Base-by-base conservation (phyloP, 1,140 invertebrate genomes). In the Listronotus oregonensis region DNA sequence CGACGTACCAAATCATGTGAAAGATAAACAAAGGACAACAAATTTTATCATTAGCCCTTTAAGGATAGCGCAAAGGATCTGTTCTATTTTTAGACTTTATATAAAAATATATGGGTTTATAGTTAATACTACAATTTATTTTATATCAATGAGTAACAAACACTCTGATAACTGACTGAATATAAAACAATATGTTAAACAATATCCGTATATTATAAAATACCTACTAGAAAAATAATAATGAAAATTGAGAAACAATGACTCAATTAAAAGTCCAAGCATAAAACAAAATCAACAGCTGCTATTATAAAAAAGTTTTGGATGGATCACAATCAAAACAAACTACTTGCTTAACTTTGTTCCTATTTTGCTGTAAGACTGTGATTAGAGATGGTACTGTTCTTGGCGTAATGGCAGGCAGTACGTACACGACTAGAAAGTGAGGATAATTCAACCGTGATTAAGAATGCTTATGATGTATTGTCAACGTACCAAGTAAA, bases 401-500 rank as follows among this genome's bases (percentile, higher is more conserved):
- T n/a, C n/a, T n/a, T n/a, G n/a, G n/a, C n/a, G n/a, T n/a, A n/a
- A n/a, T n/a, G n/a, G n/a, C n/a, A n/a, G n/a, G n/a, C n/a, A n/a
- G n/a, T 47, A 47, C 44, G 44, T n/a, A 47, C 7, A 47, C 44
- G 17, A 47, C n/a, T 47, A 47, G 46, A 49, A 49, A 49, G 46
- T 49, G 17, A 49, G 46, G 46, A 49, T 18, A 49, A 49, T 4
- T 17, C 18, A 27, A 49, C 1, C 46, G 46, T 49, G 46, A 18
- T 49, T 17, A 49, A 49, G 46, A 17, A 49, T 49, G 15, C 46
- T 49, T 27, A 11, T 12, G 5, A 49, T 49, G 46, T 49, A 27
- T 49, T 49, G 46, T 49, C 46, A 49, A 49, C 46, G 46, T 49
- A 49, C 46, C 46, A 49, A 18, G 18, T 49, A 49, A 49, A 49